Percentiles rank a stretch among this genome's conserved stretches.
Evolutionary conservation across 2,888 invertebrate species (phyloP).

Genomic region (Synergus laeviventris): DNA sequence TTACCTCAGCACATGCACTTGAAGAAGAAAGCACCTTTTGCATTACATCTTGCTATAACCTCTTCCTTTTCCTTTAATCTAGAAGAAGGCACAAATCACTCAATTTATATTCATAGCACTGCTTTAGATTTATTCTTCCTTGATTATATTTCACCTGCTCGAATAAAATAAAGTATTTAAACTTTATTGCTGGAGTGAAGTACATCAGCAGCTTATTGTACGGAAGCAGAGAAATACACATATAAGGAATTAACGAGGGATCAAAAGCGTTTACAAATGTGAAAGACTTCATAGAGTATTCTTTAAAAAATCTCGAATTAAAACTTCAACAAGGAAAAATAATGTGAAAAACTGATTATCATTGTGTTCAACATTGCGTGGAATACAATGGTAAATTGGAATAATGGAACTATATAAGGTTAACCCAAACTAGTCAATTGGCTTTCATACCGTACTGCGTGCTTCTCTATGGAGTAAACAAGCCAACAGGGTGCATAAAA

Average conservation of each 20-base stretch:
- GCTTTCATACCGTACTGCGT: background rate
- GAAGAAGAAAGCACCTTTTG: conserved; percentile 3
- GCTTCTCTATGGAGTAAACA: background rate
- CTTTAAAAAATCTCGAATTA: too few relatives aligned
- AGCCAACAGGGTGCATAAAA: conserved; percentile 15
- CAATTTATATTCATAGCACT: background rate
- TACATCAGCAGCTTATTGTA: too few relatives aligned
- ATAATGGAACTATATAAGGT: conserved; percentile 6
- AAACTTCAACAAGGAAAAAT: too few relatives aligned
- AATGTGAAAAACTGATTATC: background rate
- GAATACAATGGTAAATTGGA: too few relatives aligned
- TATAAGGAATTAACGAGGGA: too few relatives aligned
- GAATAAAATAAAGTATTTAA: too few relatives aligned
- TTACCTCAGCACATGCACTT: conserved; percentile 25
- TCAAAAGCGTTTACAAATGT: too few relatives aligned
- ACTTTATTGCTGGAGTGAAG: too few relatives aligned
- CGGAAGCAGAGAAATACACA: too few relatives aligned
- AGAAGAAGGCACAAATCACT: background rate
- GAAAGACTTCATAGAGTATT: too few relatives aligned
- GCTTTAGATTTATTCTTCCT: background rate
- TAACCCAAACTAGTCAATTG: conserved; percentile 16
- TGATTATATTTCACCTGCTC: background rate
- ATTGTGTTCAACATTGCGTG: background rate
- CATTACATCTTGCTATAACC: background rate
- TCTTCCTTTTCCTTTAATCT: background rate